Conservation (phyloP, 1,140 invertebrate species). For the Panagrolaimus sp. region DNA sequence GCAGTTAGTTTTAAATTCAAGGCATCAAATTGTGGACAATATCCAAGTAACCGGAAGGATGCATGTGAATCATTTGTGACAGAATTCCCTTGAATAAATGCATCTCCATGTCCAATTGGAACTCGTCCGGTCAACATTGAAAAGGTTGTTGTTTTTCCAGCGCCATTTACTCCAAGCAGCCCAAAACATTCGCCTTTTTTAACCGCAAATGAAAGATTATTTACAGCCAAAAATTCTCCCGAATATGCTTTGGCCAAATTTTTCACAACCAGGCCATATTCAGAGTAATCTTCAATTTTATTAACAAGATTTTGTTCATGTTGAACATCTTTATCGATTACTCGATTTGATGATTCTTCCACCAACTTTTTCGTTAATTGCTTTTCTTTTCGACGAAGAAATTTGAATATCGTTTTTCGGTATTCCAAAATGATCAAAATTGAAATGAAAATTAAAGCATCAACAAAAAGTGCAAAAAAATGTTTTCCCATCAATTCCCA, state of each 20-base stretch:
- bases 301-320: slow-evolving; percentile 32
- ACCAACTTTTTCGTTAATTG: background rate
- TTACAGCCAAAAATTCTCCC: slow-evolving; percentile 65
- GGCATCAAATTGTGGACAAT: slow-evolving; percentile 78
- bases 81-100: slow-evolving; percentile 41
- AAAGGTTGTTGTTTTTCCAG: slow-evolving; percentile 85
- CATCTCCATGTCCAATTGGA: slow-evolving; percentile 39
- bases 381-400: slow-evolving; percentile 31
- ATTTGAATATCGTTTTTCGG: slow-evolving; percentile 61
- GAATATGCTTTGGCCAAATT: slow-evolving; percentile 44
- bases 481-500: slow-evolving; percentile 66
- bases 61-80: slow-evolving; percentile 17
- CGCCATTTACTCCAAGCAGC: slow-evolving; percentile 69
- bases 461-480: slow-evolving; percentile 63
- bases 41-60: slow-evolving; percentile 62
- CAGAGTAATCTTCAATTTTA: slow-evolving; percentile 28
- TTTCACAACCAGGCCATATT: slow-evolving; percentile 45
- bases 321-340: slow-evolving; percentile 44
- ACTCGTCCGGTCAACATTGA: slow-evolving; percentile 66
- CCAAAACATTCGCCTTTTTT: slow-evolving; percentile 75
- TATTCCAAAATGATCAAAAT: slow-evolving; percentile 65
- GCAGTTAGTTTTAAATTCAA: slow-evolving; percentile 71
- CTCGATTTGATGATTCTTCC: background rate
- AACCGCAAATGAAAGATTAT: slow-evolving; percentile 70
- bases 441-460: slow-evolving; percentile 64